Conservation (phyloP, 2,888 invertebrate genomes). For the Deladenus siricidicola region DNA sequence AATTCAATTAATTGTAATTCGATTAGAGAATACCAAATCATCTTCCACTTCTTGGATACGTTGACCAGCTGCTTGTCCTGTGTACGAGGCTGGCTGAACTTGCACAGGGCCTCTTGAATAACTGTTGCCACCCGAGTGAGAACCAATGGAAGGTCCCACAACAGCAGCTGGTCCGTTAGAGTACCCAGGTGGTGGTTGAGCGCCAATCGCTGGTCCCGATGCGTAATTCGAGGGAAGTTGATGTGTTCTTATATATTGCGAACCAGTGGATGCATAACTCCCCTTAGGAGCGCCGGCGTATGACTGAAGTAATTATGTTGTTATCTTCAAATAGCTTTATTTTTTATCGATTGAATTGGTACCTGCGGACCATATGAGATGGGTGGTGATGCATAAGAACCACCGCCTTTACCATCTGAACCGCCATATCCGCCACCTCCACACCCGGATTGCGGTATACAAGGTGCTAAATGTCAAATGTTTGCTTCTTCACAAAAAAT, state of each 20-base stretch:
- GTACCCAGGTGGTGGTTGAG: neutral
- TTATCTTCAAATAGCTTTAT: neutral
- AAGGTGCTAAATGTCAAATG: neutral
- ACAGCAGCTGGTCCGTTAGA: neutral
- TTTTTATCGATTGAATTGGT: neutral
- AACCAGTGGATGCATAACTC: too few species aligned
- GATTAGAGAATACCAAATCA: slow-evolving; percentile 2
- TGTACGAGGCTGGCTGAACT: neutral
- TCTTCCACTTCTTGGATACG: slow-evolving; percentile 24
- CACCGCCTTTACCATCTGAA: neutral
- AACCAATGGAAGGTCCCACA: too few species aligned
- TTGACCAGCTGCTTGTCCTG: slow-evolving; percentile 15
- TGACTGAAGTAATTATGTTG: too few species aligned
- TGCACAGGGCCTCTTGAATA: neutral
- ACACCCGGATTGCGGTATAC: neutral
- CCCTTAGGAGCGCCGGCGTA: too few species aligned
- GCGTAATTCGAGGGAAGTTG: neutral
- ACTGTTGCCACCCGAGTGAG: too few species aligned
- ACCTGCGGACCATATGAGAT: neutral
- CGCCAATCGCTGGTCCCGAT: neutral
- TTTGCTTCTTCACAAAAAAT: too few species aligned
- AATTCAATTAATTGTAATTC: neutral
- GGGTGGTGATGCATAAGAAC: neutral
- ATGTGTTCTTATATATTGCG: neutral
- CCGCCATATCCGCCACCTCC: neutral